Conservation (phyloP, 1,140 invertebrate species). For the Aradophagus sp. region DNA sequence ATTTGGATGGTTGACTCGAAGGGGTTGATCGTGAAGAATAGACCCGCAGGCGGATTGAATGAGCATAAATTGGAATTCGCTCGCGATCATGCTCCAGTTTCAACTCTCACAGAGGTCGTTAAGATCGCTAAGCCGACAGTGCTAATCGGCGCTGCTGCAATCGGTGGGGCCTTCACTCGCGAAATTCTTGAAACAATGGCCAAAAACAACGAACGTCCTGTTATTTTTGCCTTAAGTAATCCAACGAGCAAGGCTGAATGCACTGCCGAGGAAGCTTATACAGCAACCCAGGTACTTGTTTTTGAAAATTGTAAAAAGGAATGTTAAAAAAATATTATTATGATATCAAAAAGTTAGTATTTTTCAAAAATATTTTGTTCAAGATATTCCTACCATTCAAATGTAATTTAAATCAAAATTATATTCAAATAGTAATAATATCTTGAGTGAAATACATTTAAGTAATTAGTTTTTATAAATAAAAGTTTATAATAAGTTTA, state of each 20-base stretch:
- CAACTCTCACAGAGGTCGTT: slow-evolving; percentile 85
- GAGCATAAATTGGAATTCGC: slow-evolving; percentile 87
- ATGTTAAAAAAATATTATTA: too few species aligned
- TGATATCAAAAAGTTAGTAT: too few species aligned
- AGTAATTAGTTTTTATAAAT: too few species aligned
- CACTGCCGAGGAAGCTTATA: slow-evolving; percentile 96
- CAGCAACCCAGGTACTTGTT: slow-evolving; percentile 83
- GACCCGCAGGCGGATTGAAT: slow-evolving; percentile 83
- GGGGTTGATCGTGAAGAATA: slow-evolving; percentile 86
- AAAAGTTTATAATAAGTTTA: too few species aligned
- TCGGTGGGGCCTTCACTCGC: slow-evolving; percentile 88
- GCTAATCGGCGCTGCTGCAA: slow-evolving; percentile 90
- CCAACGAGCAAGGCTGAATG: slow-evolving; percentile 97
- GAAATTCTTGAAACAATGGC: slow-evolving; percentile 90
- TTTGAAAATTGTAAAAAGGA: too few species aligned
- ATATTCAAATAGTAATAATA: too few species aligned
- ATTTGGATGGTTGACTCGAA: slow-evolving; percentile 85
- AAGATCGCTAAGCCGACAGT: slow-evolving; percentile 86
- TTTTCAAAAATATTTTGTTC: too few species aligned
- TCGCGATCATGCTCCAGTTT: slow-evolving; percentile 81
- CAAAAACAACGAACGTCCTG: slow-evolving; percentile 82
- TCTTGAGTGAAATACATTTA: too few species aligned
- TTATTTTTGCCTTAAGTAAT: slow-evolving; percentile 97
- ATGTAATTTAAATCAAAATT: too few species aligned
- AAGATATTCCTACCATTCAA: too few species aligned